Base-by-base conservation (phyloP, 2,888 invertebrate genomes). In the Helleia helle region DNA sequence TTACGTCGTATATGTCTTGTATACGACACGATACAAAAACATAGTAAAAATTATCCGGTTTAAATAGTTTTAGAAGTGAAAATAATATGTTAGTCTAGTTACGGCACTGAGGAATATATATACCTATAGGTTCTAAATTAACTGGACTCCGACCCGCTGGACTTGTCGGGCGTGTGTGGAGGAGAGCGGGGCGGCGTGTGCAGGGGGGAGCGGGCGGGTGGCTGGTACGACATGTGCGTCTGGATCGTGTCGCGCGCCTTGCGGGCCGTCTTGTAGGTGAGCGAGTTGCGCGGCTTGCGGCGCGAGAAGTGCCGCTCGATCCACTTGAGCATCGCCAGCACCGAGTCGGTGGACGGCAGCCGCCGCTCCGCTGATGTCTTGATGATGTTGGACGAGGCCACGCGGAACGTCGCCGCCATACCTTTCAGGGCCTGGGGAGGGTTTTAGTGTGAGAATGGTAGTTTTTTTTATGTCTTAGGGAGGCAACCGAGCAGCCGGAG, bases 361-460 rank as follows among this genome's bases (percentile, higher is more conserved):
- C 96, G 92, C 37, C 94, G 88, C 62, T 95, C 95, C 0, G 95
- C 95, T 0, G 93, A 92, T 0, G 95, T 95, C 61, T 93, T 93
- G 3, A 92, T 92, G 56, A 95, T 94, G 61, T 90, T 88, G 0
- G 94, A 94, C 0, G 93, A 91, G 0, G 94, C 91, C 6, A 96
- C 93, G 38, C 95, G 90, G 87, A 96, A 96, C 2, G 95, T 95
- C 1, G 94, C 93, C 0, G 95, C 95, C 94, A 96, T 95, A 69
- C 95, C 95, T 85, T 95, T 95, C 42, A 95, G 80, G 0, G 95
- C 94, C 94, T 95, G 64, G 17, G 15, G 4, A 26, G 27, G 40
- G 7, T n/a, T n/a, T n/a, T n/a, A n/a, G n/a, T n/a, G n/a, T n/a
- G n/a, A n/a, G n/a, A n/a, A n/a, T n/a, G n/a, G n/a, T n/a, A n/a